These are phyloP conservation scores for Zaprionus inermis DNA, from an alignment of 1,140 invertebrate genomes.

Conservation along the genomic window DNA sequence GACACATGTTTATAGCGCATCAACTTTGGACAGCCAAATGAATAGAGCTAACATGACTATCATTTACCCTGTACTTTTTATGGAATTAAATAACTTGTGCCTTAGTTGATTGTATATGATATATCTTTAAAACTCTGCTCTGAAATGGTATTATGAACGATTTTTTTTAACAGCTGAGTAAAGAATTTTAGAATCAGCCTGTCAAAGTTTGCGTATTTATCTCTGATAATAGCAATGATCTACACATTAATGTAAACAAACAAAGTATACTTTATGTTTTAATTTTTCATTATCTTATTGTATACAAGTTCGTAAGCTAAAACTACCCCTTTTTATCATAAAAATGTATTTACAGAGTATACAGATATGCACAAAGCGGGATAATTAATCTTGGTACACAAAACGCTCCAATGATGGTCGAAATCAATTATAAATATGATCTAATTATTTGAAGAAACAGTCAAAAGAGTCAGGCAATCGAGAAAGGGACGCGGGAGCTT, in stretches of 20 bases:
- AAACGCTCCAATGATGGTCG: slow-evolving; percentile 10
- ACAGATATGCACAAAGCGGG: slow-evolving; percentile 1
- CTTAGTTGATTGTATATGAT: no score
- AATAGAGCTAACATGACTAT: background rate
- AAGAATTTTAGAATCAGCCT: background rate
- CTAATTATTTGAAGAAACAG: slow-evolving; percentile 17
- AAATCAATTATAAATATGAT: slow-evolving; percentile 21
- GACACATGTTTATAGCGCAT: slow-evolving; percentile 54
- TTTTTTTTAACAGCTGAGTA: background rate
- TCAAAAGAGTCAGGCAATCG: background rate
- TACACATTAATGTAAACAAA: background rate
- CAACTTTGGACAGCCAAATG: background rate
- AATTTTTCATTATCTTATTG: background rate
- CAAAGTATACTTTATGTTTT: background rate
- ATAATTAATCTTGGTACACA: slow-evolving; percentile 37
- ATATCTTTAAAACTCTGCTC: no score
- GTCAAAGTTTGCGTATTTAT: background rate
- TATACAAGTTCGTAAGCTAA: background rate
- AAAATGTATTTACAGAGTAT: background rate
- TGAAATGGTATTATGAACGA: no score
- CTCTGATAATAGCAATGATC: background rate
- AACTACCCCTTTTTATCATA: background rate
- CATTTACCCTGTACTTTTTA: background rate
- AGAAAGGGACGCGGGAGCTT: slow-evolving; percentile 6
- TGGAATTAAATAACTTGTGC: no score